phyloP scores from a whole-genome alignment of 2,888 invertebrate genomes.

The Thysanoteuthis rhombus region DNA sequence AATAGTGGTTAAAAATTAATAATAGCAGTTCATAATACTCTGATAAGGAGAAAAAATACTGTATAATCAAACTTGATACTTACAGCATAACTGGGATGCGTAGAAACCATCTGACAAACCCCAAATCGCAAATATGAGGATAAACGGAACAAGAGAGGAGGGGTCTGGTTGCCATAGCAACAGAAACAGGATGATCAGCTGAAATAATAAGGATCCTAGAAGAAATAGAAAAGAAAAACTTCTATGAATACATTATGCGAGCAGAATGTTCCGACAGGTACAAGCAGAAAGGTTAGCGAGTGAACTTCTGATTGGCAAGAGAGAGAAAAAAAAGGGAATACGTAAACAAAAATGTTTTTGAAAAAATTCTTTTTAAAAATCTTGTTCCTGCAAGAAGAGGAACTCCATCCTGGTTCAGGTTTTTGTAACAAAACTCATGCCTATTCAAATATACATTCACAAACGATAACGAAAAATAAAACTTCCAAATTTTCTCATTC shows the following conservation, averaged over 20 bases:
- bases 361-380: not conserved
- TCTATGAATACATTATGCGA: not conserved
- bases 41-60: too few relatives aligned
- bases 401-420: not conserved
- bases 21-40: too few relatives aligned
- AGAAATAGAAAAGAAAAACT: not conserved
- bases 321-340: not conserved
- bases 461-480: not conserved
- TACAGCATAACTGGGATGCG: slow-evolving; percentile 63
- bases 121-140: slow-evolving; percentile 59
- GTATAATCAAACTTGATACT: slow-evolving; percentile 39
- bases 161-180: slow-evolving; percentile 55
- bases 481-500: not conserved
- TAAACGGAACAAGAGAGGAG: slow-evolving; percentile 45
- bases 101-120: slow-evolving; percentile 64
- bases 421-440: not conserved
- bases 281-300: not conserved
- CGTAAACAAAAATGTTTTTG: not conserved
- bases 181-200: slow-evolving; percentile 44
- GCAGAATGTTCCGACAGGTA: not conserved
- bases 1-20: too few relatives aligned
- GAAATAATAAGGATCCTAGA: slow-evolving; percentile 26
- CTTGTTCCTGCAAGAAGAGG: not conserved
- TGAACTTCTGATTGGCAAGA: not conserved
- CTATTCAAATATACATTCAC: not conserved